These are phyloP conservation scores for Limonius californicus DNA, from an alignment of 1,140 invertebrate genomes.

Conservation along the genomic window DNA sequence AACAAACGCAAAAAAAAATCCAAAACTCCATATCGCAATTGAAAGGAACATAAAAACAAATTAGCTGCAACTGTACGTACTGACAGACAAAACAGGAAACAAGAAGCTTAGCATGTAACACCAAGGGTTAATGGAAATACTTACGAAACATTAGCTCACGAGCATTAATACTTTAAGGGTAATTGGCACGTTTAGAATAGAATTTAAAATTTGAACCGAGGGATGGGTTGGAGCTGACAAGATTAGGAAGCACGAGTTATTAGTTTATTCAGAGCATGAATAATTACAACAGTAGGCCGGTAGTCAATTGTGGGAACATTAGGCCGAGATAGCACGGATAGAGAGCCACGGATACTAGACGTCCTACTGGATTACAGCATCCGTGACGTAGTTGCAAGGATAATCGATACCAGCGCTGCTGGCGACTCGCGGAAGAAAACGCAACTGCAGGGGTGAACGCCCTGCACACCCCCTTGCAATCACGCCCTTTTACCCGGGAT, in stretches of 20 bases:
- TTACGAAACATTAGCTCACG: not conserved
- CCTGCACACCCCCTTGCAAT: constrained; percentile 36
- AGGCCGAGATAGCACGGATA: constrained; percentile 9
- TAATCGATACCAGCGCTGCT: constrained; percentile 47
- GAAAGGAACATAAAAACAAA: no score
- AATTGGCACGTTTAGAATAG: not conserved
- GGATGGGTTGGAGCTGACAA: not conserved
- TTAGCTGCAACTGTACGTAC: no score
- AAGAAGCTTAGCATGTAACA: no score
- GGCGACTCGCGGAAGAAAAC: constrained; percentile 30
- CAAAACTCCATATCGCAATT: no score
- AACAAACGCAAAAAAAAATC: no score
- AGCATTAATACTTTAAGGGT: not conserved
- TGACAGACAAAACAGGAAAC: no score
- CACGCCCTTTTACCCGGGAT: constrained; percentile 32
- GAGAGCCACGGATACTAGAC: constrained; percentile 7
- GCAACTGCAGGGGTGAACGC: constrained; percentile 44
- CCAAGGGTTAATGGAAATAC: not conserved
- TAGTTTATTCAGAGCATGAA: not conserved
- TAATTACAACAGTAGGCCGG: constrained; percentile 4
- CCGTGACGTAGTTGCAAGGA: constrained; percentile 45
- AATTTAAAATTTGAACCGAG: not conserved
- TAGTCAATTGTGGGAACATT: constrained; percentile 1
- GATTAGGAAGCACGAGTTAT: not conserved
- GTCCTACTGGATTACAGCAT: constrained; percentile 42